Percentiles rank a stretch among this genome's conserved stretches.
Evolutionary conservation across 2,797 vertebrate species (phyloP).

Genomic region (Glyptemys insculpta): DNA sequence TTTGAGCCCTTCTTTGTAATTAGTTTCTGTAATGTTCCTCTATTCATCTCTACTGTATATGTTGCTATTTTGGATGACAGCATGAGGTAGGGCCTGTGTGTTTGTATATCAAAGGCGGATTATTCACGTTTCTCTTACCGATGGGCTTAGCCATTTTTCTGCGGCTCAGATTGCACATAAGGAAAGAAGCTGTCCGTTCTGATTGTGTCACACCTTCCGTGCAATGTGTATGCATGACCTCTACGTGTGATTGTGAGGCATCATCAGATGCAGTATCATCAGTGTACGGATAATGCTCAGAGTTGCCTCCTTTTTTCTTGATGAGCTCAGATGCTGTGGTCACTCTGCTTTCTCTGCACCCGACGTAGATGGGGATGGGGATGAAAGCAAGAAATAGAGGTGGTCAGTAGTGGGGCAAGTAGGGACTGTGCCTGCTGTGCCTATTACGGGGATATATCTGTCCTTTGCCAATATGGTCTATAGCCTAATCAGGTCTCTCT

Average conservation of each 20-base stretch:
- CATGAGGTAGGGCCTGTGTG: background rate
- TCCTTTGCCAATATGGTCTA: background rate
- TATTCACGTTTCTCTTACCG: background rate
- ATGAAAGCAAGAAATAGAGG: background rate
- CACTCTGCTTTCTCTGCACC: background rate
- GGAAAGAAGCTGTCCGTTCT: background rate
- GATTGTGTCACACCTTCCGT: background rate
- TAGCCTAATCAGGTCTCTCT: background rate
- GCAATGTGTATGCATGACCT: background rate
- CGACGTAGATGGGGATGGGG: no score
- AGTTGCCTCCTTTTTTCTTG: background rate
- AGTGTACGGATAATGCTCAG: background rate
- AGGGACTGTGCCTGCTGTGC: background rate
- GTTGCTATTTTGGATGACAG: background rate
- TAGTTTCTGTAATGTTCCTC: background rate
- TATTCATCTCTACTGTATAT: background rate
- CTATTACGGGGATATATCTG: fast-evolving
- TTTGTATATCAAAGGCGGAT: background rate
- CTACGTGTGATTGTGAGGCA: background rate
- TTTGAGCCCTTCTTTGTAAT: background rate
- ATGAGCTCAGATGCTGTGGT: background rate
- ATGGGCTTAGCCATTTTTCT: fast-evolving
- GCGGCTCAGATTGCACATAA: background rate
- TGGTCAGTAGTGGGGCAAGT: background rate
- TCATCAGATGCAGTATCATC: background rate